Conservation (phyloP, 2,113 vertebrate genomes). For the Spea multiplicata region DNA sequence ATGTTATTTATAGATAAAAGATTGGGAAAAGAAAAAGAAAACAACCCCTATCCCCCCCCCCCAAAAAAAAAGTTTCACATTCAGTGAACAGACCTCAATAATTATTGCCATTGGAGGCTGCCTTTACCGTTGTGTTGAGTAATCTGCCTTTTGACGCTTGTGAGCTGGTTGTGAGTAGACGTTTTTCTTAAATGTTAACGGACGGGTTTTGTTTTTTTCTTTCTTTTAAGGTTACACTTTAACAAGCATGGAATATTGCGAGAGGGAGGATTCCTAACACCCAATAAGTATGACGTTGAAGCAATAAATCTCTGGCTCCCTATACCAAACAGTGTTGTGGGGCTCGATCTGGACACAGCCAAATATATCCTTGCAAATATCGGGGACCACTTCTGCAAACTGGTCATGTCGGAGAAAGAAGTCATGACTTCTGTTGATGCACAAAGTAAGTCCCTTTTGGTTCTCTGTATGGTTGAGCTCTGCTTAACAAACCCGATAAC, state of each 20-base stretch:
- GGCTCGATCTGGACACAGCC: slow-evolving; percentile 72
- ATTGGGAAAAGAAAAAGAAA: too few relatives aligned
- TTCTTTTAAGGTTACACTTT: slow-evolving; percentile 66
- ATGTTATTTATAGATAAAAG: too few relatives aligned
- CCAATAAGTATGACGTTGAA: slow-evolving; percentile 71
- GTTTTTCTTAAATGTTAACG: too few relatives aligned
- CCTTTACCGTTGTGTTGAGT: too few relatives aligned
- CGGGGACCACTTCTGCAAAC: slow-evolving; percentile 77
- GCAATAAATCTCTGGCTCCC: slow-evolving; percentile 74
- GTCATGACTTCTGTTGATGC: slow-evolving; percentile 74
- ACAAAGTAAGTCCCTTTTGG: slow-evolving; percentile 67
- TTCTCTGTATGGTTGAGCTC: too few relatives aligned
- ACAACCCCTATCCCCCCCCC: too few relatives aligned
- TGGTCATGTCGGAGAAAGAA: slow-evolving; percentile 77
- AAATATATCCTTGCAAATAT: slow-evolving; percentile 78
- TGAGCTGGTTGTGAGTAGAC: too few relatives aligned
- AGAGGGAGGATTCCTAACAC: slow-evolving; percentile 74
- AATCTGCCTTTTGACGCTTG: too few relatives aligned
- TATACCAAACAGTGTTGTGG: slow-evolving; percentile 65
- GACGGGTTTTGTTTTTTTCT: background rate
- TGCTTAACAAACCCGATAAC: too few relatives aligned
- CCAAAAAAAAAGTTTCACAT: too few relatives aligned
- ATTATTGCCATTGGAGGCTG: too few relatives aligned
- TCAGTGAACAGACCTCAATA: too few relatives aligned
- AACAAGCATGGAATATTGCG: slow-evolving; percentile 73